These are phyloP conservation scores for Hassar affinis DNA, from an alignment of 2,113 vertebrate genomes.

Conservation along the genomic window DNA sequence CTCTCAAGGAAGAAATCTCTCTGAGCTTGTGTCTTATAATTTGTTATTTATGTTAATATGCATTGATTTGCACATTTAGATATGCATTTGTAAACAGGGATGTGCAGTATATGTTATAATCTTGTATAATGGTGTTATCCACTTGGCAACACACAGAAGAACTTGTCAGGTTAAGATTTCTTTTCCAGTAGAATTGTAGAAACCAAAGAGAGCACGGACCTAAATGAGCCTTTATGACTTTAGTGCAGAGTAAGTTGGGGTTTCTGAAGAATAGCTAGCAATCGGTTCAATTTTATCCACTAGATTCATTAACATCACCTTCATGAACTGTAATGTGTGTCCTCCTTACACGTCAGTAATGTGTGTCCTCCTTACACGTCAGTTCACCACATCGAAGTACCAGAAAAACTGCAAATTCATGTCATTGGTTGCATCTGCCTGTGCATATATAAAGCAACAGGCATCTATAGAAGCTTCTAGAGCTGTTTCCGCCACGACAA, in stretches of 20 bases:
- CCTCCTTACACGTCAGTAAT: not conserved
- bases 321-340: not conserved
- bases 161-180: not conserved
- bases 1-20: not conserved
- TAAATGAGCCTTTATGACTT: not conserved
- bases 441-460: no score
- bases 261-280: not conserved
- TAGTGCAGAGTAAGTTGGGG: not conserved
- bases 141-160: not conserved
- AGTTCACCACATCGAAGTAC: no score
- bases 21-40: not conserved
- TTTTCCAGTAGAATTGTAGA: not conserved
- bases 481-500: no score
- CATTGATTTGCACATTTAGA: not conserved
- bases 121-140: not conserved
- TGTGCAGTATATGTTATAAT: not conserved
- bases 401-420: no score
- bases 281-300: not conserved
- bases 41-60: not conserved
- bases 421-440: no score
- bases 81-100: not conserved
- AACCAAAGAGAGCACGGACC: not conserved
- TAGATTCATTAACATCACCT: not conserved
- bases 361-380: no score
- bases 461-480: no score